Evolutionary conservation across 2,888 invertebrate genomes (phyloP), one percentile per base, ranked within the genome.

Genomic region (Deilephila elpenor): DNA sequence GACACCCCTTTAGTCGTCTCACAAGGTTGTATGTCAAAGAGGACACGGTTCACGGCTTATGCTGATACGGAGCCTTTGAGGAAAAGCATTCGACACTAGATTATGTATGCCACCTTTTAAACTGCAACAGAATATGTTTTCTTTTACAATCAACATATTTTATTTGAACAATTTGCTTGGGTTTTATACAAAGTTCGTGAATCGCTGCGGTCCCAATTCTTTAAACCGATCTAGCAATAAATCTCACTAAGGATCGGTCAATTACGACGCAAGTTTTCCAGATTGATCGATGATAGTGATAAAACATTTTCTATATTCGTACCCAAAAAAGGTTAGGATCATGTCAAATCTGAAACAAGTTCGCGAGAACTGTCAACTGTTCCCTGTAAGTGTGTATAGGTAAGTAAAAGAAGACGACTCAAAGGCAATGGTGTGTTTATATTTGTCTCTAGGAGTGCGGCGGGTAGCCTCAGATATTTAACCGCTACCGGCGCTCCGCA

Each of bases 371-470:
- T 67, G 20, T 19, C 34, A 61, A 67, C 67, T 25, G 37, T 67
- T 67, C 64, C 37, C 25, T 11, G 56, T 67, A 67, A 67, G 37
- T 19, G 29, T 25, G 59, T 73, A 67, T 59, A 76, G 76, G 72
- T 71, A 86, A 84, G 84, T 82, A 84, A 82, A 86, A 85, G 84
- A 85, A 83, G 85, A 81, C 86, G 83, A 86, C 90, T 92, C 92
- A 93, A 93, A 93, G 91, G 88, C 88, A 86, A 78, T 84, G 86
- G 81, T 84, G 85, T 93, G 90, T 92, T 92, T 92, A 91, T 91
- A 89, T 90, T 91, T 89, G 90, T 89, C 89, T 90, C 87, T 81
- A 85, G 86, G 84, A 86, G 87, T 84, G 84, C 86, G 84, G 78
- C 82, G 84, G 86, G 86, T 85, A 86, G 84, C 88, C 89, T 85